These are phyloP conservation scores for Morone saxatilis DNA, from an alignment of 2,113 vertebrate species.

Conservation along the genomic window DNA sequence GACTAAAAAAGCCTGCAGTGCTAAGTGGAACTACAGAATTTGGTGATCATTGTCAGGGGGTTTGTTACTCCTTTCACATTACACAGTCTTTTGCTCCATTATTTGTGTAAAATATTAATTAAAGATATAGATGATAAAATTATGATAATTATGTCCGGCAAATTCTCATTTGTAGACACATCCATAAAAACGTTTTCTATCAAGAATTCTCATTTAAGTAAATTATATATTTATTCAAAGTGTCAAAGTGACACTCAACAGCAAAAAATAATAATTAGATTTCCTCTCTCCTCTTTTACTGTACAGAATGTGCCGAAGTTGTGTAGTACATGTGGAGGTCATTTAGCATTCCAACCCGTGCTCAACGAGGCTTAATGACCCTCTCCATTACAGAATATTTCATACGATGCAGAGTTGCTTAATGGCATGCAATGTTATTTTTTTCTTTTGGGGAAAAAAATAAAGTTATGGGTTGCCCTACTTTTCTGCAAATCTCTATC, in stretches of 20 bases:
- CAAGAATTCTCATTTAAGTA: not conserved
- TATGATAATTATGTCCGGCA: too few relatives aligned
- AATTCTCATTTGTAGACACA: too few relatives aligned
- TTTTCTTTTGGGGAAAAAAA: not conserved
- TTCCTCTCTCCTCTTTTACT: not conserved
- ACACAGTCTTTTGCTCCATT: too few relatives aligned
- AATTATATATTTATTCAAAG: not conserved
- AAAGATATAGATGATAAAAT: too few relatives aligned
- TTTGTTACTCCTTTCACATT: too few relatives aligned
- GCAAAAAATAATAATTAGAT: not conserved
- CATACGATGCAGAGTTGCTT: constrained; percentile 1
- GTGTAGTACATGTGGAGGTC: not conserved
- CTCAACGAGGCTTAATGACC: constrained; percentile 20
- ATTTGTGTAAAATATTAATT: too few relatives aligned
- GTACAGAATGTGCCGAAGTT: not conserved
- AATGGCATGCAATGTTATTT: constrained; percentile 40
- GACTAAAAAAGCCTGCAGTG: too few relatives aligned
- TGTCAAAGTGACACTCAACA: not conserved
- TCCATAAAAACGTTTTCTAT: too few relatives aligned
- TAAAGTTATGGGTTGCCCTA: constrained; percentile 41
- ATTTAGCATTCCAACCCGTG: not conserved
- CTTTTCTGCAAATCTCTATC: constrained; percentile 48
- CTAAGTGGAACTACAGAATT: too few relatives aligned
- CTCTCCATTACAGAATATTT: constrained; percentile 31
- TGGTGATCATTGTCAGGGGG: too few relatives aligned